Conservation (phyloP, 1,140 invertebrate species). For the Drosophila ambigua region DNA sequence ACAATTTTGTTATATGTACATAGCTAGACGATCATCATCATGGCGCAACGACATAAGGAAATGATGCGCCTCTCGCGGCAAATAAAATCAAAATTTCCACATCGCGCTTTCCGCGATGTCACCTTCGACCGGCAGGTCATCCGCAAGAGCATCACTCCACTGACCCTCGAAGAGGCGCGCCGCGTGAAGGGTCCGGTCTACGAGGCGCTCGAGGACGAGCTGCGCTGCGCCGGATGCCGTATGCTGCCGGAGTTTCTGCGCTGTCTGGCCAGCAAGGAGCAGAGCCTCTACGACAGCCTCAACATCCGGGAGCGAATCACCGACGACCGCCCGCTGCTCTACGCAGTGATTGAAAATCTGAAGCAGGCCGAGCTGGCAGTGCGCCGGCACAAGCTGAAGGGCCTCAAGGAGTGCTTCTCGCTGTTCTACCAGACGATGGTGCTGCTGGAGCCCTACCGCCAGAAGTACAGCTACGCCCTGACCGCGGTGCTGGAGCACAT, state of each 20-base stretch:
- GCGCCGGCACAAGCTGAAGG: slow-evolving; percentile 23
- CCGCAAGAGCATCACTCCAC: slow-evolving; percentile 26
- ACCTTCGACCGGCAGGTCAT: slow-evolving; percentile 62
- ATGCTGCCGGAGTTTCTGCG: slow-evolving; percentile 60
- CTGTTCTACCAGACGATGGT: slow-evolving; percentile 58
- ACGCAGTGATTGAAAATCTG: slow-evolving; percentile 51
- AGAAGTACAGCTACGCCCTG: slow-evolving; percentile 61
- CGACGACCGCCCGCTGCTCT: slow-evolving; percentile 55
- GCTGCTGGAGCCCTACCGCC: slow-evolving; percentile 55
- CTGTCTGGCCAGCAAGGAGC: slow-evolving; percentile 65
- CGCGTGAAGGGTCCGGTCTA: slow-evolving; percentile 49
- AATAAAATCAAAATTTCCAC: slow-evolving; percentile 54
- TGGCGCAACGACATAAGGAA: slow-evolving; percentile 47
- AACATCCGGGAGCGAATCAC: slow-evolving; percentile 59
- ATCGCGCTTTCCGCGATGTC: slow-evolving; percentile 63
- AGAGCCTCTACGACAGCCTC: slow-evolving; percentile 46
- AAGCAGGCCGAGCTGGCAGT: slow-evolving; percentile 54
- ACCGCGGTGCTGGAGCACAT: slow-evolving; percentile 61
- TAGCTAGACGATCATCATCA: neutral
- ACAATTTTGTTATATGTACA: no score
- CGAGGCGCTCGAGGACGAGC: slow-evolving; percentile 58
- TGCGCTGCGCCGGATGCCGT: slow-evolving; percentile 52
- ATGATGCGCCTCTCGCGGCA: slow-evolving; percentile 43
- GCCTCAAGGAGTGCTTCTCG: slow-evolving; percentile 49
- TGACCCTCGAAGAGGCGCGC: slow-evolving; percentile 46